Base-by-base conservation (phyloP, 2,113 vertebrate species). In the Balaenoptera acutorostrata region DNA sequence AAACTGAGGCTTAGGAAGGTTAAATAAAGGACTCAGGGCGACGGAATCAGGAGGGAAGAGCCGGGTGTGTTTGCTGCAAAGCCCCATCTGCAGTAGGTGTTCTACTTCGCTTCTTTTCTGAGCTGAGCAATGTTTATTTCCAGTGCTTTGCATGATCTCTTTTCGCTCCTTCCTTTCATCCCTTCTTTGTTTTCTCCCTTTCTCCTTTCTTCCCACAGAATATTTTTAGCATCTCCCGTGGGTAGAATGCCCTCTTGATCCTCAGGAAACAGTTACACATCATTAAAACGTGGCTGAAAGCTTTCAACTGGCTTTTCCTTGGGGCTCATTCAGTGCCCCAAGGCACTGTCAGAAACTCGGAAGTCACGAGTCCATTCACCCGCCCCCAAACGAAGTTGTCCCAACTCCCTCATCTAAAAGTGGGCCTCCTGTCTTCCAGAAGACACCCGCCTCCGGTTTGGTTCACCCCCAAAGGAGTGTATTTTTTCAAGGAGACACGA, bases 221-320 rank as follows among this genome's bases (percentile, higher is more conserved):
- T 77, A 88, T 91, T 93, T 91, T 69, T 89, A 68, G 66, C 27
- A 75, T 81, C 49, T 68, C n/a, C 87, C 49, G 41, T 29, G 23
- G 63, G 15, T 41, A 84, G 89, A 96, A 87, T 8, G 18, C 66
- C 39, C 33, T 91, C 64, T 77, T 15, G 2, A 39, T 27, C 27
- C 71, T 78, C 29, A 46, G 6, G 17, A 81, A 64, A 83, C 23
- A 52, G 29, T 27, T 49, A 36, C 2, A 11, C 41, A 39, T 46
- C 52, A 72, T 46, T 77, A 57, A 75, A 49, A 36, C 0, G 4
- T 0, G 27, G 6, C 21, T 15, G 2, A 39, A 46, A 36, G 6
- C 63, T 61, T 75, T 74, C 71, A 20, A 25, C 6, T 29, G 25
- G 27, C n/a, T 46, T 88, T 59, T 71, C 88, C 55, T 52, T 3